A percentile compares a stretch with the other conserved stretches of the same genome.
These are phyloP conservation scores for Oncorhynchus nerka DNA, from an alignment of 2,113 vertebrate species.

Conservation along the genomic window DNA sequence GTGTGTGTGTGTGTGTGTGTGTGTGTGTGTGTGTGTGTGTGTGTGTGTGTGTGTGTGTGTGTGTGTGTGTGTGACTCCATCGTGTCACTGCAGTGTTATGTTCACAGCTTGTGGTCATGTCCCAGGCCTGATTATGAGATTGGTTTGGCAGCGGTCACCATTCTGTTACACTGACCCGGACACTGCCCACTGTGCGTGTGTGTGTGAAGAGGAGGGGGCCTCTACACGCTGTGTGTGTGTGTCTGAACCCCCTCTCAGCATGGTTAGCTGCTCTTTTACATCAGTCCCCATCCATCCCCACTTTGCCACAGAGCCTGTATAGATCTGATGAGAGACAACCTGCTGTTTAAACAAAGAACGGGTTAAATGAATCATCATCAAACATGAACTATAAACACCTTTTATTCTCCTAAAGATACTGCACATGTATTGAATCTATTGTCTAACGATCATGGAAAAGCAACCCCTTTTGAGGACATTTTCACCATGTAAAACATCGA, in stretches of 20 bases:
- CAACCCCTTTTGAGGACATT: no score
- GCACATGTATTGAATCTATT: background rate
- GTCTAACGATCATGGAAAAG: background rate
- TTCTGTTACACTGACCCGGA: conserved; percentile 47
- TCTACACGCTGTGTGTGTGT: conserved; percentile 12
- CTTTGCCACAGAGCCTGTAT: background rate
- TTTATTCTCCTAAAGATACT: background rate
- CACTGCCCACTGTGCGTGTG: conserved; percentile 33
- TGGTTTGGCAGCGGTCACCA: conserved; percentile 41
- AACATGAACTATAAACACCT: background rate
- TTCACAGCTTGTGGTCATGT: conserved; percentile 58
- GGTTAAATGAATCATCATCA: background rate
- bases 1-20: no score
- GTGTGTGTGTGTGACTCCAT: conserved; percentile 15
- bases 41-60: background rate
- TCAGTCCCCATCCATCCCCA: background rate
- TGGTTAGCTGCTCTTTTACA: background rate
- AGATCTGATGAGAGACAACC: background rate
- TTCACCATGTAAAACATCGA: no score
- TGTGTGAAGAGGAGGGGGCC: conserved; percentile 42
- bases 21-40: background rate
- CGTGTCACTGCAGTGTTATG: conserved; percentile 53
- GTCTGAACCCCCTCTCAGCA: conserved; percentile 17
- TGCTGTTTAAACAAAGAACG: background rate
- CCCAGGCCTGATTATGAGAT: conserved; percentile 40